Evolutionary conservation across 2,113 vertebrate genomes (phyloP).

Genomic region (Grammomys surdaster): DNA sequence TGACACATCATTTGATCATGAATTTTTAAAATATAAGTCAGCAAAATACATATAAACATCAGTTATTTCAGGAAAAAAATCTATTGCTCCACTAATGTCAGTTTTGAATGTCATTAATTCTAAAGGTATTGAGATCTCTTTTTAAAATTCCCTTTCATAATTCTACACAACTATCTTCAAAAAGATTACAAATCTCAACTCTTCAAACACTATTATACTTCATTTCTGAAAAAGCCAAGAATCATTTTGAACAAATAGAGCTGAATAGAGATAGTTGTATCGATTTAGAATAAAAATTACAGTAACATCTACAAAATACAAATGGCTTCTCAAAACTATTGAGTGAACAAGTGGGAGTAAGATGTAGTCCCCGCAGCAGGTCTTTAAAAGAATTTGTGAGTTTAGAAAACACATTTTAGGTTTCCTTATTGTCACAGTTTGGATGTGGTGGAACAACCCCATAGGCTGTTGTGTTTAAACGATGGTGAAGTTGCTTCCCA

Average conservation of each 20-base stretch:
- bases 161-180: not conserved
- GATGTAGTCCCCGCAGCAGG: not conserved
- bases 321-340: not conserved
- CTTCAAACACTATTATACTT: not conserved
- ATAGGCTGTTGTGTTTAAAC: too few species aligned
- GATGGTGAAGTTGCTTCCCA: not conserved
- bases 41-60: not conserved
- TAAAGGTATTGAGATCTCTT: not conserved
- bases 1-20: not conserved
- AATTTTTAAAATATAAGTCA: not conserved
- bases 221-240: slow-evolving; percentile 44
- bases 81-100: not conserved
- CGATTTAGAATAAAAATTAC: slow-evolving; percentile 13
- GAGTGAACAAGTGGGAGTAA: not conserved
- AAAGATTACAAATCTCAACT: slow-evolving; percentile 40
- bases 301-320: not conserved
- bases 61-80: slow-evolving; percentile 17
- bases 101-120: not conserved
- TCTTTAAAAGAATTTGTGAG: not conserved
- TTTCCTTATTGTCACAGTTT: not conserved
- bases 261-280: not conserved
- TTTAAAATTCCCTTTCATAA: slow-evolving; percentile 17
- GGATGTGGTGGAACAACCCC: not conserved
- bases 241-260: not conserved
- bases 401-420: not conserved